Evolutionary conservation across 2,888 invertebrate genomes (phyloP), one percentile per base, ranked within the genome.

Genomic region (Lithophane leautieri): DNA sequence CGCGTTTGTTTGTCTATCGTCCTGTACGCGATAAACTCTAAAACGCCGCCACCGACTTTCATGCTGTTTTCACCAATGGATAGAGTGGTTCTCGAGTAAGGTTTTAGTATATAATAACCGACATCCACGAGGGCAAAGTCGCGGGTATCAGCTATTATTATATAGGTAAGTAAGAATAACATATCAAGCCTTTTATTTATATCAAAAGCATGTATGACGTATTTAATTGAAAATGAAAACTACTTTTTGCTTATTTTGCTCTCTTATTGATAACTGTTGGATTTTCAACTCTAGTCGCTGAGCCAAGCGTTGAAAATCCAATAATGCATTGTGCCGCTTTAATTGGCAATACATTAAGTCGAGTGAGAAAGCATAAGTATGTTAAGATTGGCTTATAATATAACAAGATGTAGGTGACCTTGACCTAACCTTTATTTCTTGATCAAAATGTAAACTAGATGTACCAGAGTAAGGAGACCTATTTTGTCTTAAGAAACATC

Each of bases 401-500:
- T 44, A 54, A 14, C 9, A 73, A n/a, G 3, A 28, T 61, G 11
- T 19, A 19, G 11, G 0, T 74, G 28, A 74, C 42, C 75, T 42
- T 44, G 47, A 58, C 8, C 14, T 14, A 2, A 19, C 42, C 28
- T 22, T 69, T 25, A 52, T 22, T 34, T 25, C 70, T 40, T 56
- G 14, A 52, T 60, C n/a, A 22, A 58, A 47, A 78, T 76, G 4
- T 52, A n/a, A 50, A 76, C 22, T 58, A 77, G n/a, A 58, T 16
- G 52, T 78, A 58, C 8, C 3, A 4, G 40, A 22, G 72, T 22
- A 52, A 54, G 47, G 50, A 44, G 4, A 56, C 19, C 50, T 22
- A 58, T 58, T 50, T 67, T 62, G 68, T 82, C 65, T 28, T 56
- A 47, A 44, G 61, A 44, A 68, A 66, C 50, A 74, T n/a, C 7